These are phyloP conservation scores for Murina feae DNA, from an alignment of 2,113 vertebrate genomes.

Conservation along the genomic window DNA sequence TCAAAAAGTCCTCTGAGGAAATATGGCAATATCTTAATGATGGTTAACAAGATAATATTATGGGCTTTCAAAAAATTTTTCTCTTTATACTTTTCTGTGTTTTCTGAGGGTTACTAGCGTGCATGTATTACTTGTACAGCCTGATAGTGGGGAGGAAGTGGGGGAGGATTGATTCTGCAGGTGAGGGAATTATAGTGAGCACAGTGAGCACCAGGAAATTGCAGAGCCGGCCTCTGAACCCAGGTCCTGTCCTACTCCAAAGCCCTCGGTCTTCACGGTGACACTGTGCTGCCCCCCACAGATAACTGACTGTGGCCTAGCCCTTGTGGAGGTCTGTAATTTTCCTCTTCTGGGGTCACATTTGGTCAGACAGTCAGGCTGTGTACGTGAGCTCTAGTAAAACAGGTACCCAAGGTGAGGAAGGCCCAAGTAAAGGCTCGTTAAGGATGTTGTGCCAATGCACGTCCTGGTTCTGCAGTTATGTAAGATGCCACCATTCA, in stretches of 20 bases:
- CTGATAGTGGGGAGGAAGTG: background rate
- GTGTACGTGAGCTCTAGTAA: background rate
- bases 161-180: background rate
- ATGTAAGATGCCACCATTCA: background rate
- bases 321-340: background rate
- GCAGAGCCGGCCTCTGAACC: background rate
- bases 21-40: background rate
- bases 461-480: background rate
- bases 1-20: background rate
- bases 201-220: background rate
- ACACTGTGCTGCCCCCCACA: background rate
- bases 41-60: background rate
- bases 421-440: background rate
- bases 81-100: background rate
- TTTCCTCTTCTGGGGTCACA: background rate
- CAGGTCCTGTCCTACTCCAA: background rate
- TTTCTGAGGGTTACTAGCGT: background rate
- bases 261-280: background rate
- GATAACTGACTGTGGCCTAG: background rate
- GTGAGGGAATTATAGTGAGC: background rate
- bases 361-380: background rate
- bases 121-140: background rate
- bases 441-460: background rate
- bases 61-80: background rate
- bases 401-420: background rate